Percentiles rank a stretch among this genome's conserved stretches.
Conservation (phyloP, 2,797 vertebrate genomes). For the Pseudochirops cupreus region DNA sequence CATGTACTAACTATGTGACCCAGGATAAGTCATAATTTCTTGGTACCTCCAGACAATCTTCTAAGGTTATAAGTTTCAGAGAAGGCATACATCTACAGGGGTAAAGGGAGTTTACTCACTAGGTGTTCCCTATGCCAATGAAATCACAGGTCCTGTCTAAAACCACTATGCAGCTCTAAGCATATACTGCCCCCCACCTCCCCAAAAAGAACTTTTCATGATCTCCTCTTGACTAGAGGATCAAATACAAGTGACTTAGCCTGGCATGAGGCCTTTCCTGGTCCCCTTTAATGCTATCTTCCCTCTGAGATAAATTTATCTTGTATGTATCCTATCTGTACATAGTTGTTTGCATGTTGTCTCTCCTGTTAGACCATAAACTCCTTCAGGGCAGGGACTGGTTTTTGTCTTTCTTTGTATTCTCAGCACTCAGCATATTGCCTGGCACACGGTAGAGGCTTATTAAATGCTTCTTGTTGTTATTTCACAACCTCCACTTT, state of each 20-base stretch:
- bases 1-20: background rate
- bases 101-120: background rate
- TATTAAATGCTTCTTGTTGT: background rate
- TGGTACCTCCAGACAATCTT: background rate
- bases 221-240: background rate
- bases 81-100: background rate
- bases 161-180: background rate
- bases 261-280: background rate
- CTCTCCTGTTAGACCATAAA: background rate
- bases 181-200: background rate
- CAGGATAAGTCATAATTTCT: background rate
- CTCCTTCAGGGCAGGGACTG: background rate
- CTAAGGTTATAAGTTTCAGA: background rate
- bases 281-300: background rate
- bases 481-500: background rate
- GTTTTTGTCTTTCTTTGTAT: background rate
- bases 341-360: background rate
- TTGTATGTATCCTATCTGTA: background rate
- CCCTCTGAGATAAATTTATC: background rate
- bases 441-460: background rate
- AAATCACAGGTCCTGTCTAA: background rate
- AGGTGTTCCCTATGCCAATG: background rate
- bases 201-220: background rate
- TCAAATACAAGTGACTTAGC: background rate
- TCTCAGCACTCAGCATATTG: background rate